phyloP scores from a whole-genome alignment of 1,140 invertebrate species.

The Aphis gossypii region DNA sequence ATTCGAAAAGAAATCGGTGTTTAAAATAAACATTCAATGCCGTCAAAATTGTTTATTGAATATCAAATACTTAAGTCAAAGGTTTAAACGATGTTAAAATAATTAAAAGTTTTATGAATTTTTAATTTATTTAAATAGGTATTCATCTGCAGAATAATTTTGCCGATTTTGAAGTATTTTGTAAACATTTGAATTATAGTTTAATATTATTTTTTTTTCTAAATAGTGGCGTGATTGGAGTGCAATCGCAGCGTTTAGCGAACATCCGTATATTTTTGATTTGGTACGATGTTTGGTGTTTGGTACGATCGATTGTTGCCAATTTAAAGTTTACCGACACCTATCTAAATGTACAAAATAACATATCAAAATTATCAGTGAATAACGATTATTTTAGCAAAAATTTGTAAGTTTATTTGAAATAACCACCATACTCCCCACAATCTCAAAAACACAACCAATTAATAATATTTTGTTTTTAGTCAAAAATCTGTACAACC shows the following conservation, averaged over 20 bases:
- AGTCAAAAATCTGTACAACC: neutral
- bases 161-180: no score
- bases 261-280: neutral
- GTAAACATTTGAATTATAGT: no score
- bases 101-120: no score
- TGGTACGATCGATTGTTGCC: neutral
- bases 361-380: neutral
- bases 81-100: no score
- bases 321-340: neutral
- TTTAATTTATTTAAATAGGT: no score
- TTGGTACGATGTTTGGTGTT: neutral
- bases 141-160: no score
- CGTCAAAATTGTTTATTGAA: no score
- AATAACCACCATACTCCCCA: accelerated
- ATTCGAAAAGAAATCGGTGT: no score
- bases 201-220: neutral
- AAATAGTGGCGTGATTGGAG: neutral
- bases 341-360: neutral
- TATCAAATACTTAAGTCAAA: no score
- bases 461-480: neutral
- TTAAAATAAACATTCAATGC: no score
- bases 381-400: neutral
- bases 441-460: neutral
- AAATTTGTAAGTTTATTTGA: neutral
- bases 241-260: neutral